Base-by-base conservation (phyloP, 1,140 invertebrate genomes). In the Aphis gossypii region DNA sequence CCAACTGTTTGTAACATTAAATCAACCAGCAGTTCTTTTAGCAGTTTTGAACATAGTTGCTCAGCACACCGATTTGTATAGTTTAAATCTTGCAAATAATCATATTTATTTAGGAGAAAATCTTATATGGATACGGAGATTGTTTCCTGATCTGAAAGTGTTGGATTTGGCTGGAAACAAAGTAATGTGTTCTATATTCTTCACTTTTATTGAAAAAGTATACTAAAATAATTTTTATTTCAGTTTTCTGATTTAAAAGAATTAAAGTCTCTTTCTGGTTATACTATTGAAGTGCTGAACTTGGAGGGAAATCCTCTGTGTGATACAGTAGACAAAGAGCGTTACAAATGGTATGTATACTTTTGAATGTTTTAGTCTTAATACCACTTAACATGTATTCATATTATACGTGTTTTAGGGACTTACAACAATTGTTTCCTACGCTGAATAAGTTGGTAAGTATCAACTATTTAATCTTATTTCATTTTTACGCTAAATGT, bases 71-170 rank as follows among this genome's bases (percentile, higher is more conserved):
- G 91, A 93, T 23, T 84, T 93, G 35, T 93, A 93, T 21, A 82
- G 91, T 9, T 20, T 93, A 5, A 93, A 82, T 86, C 91, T 93
- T 41, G 76, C 38, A 93, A 93, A 93, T 25, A 93, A 93, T 44
- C 76, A 93, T 14, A 93, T 93, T 30, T 93, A 93, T 44, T 41
- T 93, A 21, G 91, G 91, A 1, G 91, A 93, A 93, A 82, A 82
- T 11, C 76, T 93, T 56, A 41, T 93, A 56, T 93, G 91, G 91
- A 93, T 93, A 51, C 91, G 91, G 21, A 84, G 91, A 41, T 54
- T 93, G 48, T 93, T 93, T 51, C 91, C 91, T 93, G 91, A 93
- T 46, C 84, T 93, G 48, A 93, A 93, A 84, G 82, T 93, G 11
- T 86, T 93, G 41, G 91, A 93, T 86, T 86, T 93, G 14, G 25